A percentile compares a stretch with the other conserved stretches of the same genome.
Evolutionary conservation across 2,888 invertebrate species (phyloP).

Genomic region (Acronicta aceris): DNA sequence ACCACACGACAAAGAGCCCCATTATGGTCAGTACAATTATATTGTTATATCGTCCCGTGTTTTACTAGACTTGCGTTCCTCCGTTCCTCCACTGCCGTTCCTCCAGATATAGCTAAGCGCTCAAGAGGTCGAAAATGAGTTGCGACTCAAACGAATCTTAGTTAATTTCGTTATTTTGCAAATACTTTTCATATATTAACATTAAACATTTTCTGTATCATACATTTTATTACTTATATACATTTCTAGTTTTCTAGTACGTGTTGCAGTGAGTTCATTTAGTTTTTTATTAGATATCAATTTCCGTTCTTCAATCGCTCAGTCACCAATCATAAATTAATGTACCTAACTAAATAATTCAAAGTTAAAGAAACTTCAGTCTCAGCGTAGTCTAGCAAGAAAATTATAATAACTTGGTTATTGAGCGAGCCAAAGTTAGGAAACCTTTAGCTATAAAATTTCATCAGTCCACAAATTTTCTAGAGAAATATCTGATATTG

Average conservation of each 20-base stretch:
- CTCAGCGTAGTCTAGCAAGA: slow-evolving; percentile 21
- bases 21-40: slow-evolving; percentile 76
- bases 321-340: slow-evolving; percentile 12
- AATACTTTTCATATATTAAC: no score
- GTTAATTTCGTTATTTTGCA: no score
- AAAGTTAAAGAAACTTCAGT: slow-evolving; percentile 28
- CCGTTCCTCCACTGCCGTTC: no score
- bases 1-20: slow-evolving; percentile 94
- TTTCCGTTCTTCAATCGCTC: neutral
- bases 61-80: no score
- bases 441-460: slow-evolving; percentile 19
- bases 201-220: no score
- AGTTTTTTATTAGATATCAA: neutral
- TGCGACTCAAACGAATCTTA: no score
- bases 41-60: neutral
- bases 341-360: slow-evolving; percentile 19
- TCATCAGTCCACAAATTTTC: slow-evolving; percentile 20
- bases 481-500: slow-evolving; percentile 3
- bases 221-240: no score
- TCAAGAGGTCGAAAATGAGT: neutral
- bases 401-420: slow-evolving; percentile 36
- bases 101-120: no score
- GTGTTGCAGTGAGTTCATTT: no score
- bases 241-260: no score
- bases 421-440: slow-evolving; percentile 16